phyloP scores from a whole-genome alignment of 2,888 invertebrate genomes.

The Drosophila cognata region DNA sequence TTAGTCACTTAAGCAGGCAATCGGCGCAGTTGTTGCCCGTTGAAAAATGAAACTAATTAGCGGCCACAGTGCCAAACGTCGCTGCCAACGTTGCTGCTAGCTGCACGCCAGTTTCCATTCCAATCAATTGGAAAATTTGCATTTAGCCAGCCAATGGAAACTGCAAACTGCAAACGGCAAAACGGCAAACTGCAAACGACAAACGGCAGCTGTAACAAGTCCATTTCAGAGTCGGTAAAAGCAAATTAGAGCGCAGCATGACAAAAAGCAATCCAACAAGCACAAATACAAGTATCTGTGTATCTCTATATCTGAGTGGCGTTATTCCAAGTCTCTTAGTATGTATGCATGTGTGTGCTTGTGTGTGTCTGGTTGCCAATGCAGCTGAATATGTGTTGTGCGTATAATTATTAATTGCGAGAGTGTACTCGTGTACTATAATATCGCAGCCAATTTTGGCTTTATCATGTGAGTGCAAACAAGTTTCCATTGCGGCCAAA shows the following conservation, averaged over 20 bases:
- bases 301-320: constrained; percentile 21
- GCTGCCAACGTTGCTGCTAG: constrained; percentile 18
- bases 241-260: constrained; percentile 69
- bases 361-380: constrained; percentile 12
- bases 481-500: constrained; percentile 53
- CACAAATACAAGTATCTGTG: constrained; percentile 17
- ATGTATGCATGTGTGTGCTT: constrained; percentile 8
- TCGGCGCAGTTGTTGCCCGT: constrained; percentile 50
- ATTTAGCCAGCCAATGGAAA: constrained; percentile 62
- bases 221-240: constrained; percentile 63
- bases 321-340: constrained; percentile 10
- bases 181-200: constrained; percentile 40
- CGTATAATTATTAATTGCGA: constrained; percentile 76
- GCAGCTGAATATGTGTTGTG: constrained; percentile 38
- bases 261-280: constrained; percentile 58
- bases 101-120: constrained; percentile 59
- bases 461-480: constrained; percentile 58
- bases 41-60: constrained; percentile 78
- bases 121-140: constrained; percentile 81
- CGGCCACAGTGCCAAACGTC: constrained; percentile 47
- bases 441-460: constrained; percentile 54
- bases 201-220: constrained; percentile 59
- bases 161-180: constrained; percentile 21
- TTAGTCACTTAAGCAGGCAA: constrained; percentile 63
- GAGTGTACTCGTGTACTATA: constrained; percentile 15